phyloP scores from a whole-genome alignment of 35 echinoderm and acorn worm species.

The Lytechinus variegatus region DNA sequence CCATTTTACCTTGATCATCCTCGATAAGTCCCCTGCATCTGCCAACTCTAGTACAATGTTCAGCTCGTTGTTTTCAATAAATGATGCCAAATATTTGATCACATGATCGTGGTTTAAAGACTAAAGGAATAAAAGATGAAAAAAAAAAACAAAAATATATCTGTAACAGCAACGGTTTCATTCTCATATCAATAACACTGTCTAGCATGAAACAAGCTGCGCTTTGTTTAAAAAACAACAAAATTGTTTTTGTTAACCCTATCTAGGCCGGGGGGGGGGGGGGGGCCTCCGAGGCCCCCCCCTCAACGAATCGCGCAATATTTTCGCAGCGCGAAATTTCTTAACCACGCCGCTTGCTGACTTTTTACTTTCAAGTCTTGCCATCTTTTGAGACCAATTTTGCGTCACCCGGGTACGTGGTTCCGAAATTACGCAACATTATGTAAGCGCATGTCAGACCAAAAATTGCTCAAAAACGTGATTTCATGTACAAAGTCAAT shows the following conservation, averaged over 20 bases:
- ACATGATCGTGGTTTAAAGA: conserved; percentile 97
- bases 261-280: too few relatives aligned
- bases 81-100: conserved; percentile 97
- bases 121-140: conserved; percentile 56
- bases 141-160: background rate
- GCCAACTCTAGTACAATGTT: conserved; percentile 98
- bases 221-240: background rate
- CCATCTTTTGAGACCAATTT: too few relatives aligned
- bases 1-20: conserved; percentile 94
- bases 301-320: too few relatives aligned
- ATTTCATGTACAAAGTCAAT: too few relatives aligned
- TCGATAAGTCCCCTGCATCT: conserved; percentile 94
- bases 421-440: too few relatives aligned
- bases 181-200: background rate
- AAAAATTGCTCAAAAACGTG: too few relatives aligned
- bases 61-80: conserved; percentile 97
- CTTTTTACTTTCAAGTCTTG: too few relatives aligned
- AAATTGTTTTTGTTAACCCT: background rate
- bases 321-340: too few relatives aligned
- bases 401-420: too few relatives aligned
- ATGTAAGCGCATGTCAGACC: too few relatives aligned
- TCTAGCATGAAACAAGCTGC: background rate
- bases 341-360: too few relatives aligned
- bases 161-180: background rate
- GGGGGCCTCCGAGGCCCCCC: too few relatives aligned